These are phyloP conservation scores for Elephas maximus DNA, from an alignment of 2,113 vertebrate genomes.

Conservation along the genomic window DNA sequence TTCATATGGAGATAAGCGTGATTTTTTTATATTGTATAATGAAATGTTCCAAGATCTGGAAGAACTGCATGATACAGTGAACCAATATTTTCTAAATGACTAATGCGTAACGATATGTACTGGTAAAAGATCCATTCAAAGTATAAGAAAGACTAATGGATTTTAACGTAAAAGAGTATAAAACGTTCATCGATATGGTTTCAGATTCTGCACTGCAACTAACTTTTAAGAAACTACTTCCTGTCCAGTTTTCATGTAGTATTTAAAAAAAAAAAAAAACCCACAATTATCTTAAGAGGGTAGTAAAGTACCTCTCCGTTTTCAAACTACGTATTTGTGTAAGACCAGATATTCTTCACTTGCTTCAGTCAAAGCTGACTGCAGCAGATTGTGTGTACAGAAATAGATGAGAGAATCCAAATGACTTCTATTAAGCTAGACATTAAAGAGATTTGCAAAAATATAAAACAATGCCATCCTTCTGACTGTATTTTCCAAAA, in stretches of 20 bases:
- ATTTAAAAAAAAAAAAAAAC: background rate
- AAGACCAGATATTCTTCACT: background rate
- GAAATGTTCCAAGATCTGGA: background rate
- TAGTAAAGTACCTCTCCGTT: conserved; percentile 42
- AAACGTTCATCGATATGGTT: background rate
- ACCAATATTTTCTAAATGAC: conserved; percentile 49
- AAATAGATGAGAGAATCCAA: conserved; percentile 33
- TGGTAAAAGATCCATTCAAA: conserved; percentile 34
- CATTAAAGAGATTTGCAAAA: background rate
- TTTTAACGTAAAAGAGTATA: conserved; percentile 25
- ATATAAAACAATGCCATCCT: background rate
- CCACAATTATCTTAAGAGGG: conserved; percentile 38
- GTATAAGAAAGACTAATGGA: background rate
- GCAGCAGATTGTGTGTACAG: background rate
- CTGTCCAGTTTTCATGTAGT: background rate
- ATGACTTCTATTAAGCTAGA: background rate
- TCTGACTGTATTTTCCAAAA: background rate
- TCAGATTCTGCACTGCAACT: background rate
- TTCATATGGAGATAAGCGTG: background rate
- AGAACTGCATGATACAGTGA: background rate
- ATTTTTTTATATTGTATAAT: background rate
- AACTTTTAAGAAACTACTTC: background rate
- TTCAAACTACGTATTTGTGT: background rate
- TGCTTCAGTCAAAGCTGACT: conserved; percentile 11
- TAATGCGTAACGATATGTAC: background rate